phyloP scores from a whole-genome alignment of 2,797 vertebrate genomes.

The Chaenodraco wilsoni region DNA sequence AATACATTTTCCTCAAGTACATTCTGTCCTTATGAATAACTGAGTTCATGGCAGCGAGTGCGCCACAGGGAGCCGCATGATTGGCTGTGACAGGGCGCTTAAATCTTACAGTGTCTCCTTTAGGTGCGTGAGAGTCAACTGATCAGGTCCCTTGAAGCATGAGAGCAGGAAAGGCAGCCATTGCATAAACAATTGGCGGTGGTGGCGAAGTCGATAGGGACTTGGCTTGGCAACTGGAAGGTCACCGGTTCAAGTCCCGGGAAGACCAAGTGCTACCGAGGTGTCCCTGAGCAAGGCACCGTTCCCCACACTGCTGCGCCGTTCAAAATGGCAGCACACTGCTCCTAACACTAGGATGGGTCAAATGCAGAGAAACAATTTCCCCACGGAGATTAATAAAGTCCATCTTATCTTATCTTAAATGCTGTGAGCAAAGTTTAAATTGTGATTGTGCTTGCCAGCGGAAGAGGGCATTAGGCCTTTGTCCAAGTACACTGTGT shows the following conservation, averaged over 20 bases:
- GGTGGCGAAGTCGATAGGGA: no score
- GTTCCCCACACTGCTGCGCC: no score
- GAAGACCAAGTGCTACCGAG: no score
- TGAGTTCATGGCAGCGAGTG: slow-evolving; percentile 8
- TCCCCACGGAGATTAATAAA: no score
- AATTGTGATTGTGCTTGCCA: neutral
- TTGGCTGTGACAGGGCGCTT: slow-evolving; percentile 38
- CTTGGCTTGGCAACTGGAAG: no score
- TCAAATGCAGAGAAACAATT: no score
- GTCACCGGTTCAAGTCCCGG: no score
- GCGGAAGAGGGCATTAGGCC: slow-evolving; percentile 50
- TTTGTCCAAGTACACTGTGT: slow-evolving; percentile 71
- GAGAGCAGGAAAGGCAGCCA: slow-evolving; percentile 7
- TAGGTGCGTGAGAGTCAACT: slow-evolving; percentile 4
- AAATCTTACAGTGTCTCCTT: slow-evolving; percentile 15
- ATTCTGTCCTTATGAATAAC: slow-evolving; percentile 55
- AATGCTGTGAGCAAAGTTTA: slow-evolving; percentile 29
- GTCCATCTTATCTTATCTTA: no score
- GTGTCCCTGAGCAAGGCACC: no score
- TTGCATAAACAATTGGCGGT: neutral
- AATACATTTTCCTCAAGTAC: slow-evolving; percentile 28
- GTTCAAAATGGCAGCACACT: no score
- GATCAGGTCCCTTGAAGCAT: slow-evolving; percentile 21
- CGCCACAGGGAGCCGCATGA: slow-evolving; percentile 31
- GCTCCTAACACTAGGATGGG: no score